These are phyloP conservation scores for Dolichopus griseipennis DNA, from an alignment of 2,888 invertebrate genomes.

Conservation along the genomic window DNA sequence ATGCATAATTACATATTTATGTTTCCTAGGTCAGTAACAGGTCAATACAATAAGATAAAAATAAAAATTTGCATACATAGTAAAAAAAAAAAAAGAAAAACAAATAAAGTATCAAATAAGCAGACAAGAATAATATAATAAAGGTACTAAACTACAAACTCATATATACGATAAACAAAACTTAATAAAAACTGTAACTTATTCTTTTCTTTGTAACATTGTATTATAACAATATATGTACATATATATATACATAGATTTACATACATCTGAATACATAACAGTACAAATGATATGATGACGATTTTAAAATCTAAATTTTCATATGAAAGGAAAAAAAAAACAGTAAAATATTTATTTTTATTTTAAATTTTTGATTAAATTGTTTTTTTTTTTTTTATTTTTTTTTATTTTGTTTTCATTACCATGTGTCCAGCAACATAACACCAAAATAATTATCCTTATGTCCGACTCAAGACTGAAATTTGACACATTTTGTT, in stretches of 20 bases:
- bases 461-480: neutral
- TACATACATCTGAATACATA: neutral
- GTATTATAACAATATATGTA: neutral
- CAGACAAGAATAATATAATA: too few relatives aligned
- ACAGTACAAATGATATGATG: too few relatives aligned
- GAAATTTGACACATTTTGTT: neutral
- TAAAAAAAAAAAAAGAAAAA: neutral
- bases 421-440: neutral
- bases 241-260: neutral
- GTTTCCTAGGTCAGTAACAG: conserved; percentile 6
- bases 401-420: neutral
- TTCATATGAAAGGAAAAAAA: too few relatives aligned
- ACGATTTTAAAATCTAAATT: too few relatives aligned
- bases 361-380: too few relatives aligned
- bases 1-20: neutral
- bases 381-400: too few relatives aligned
- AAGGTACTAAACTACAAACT: too few relatives aligned
- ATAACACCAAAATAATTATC: neutral
- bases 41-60: neutral
- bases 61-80: neutral
- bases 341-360: too few relatives aligned
- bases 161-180: too few relatives aligned
- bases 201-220: neutral
- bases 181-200: neutral
- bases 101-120: too few relatives aligned